Evolutionary conservation across 2,797 vertebrate species (phyloP), one percentile per base, ranked within the genome.

Genomic region (Scarus forsteni): DNA sequence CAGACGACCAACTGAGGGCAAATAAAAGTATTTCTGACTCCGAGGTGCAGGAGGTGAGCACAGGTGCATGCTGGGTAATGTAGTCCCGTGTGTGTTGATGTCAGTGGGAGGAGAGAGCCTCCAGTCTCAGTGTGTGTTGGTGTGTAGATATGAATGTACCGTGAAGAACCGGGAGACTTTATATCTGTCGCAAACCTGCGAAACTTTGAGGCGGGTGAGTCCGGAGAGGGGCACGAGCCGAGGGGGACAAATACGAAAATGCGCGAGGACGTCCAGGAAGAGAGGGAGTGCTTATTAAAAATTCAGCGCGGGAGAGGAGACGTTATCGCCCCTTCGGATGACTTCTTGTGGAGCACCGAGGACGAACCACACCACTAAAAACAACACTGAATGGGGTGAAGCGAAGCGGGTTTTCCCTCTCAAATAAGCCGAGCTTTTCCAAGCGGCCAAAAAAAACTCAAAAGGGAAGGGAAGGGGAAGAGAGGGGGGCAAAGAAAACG

Each of bases 401-500:
- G 35, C 52, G 35, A 66, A 53, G 81, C 73, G 81, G 76, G 63
- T 9, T 77, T 75, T 50, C 46, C 40, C 11, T 53, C 18, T 34
- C 0, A 36, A 63, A 54, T 27, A 27, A 27, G 69, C 50, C 65
- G 65, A 88, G 74, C 46, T 1, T 83, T 79, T 80, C 40, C 59
- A 67, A 87, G 78, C 84, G 79, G 55, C 68, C 72, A 62, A 75
- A 84, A 75, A 84, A 50, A 11, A 27, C 27, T 40, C 34, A 58
- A 44, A 44, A 66, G 70, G 84, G 79, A 74, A 36, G 52, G 52
- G 49, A 50, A 80, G 78, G 81, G 73, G 79, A 73, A 84, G 75
- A 65, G 79, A 86, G 88, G 90, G 87, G 91, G 81, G 84, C 72
- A 51, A 77, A 91, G 93, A 94, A 94, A 94, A 94, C 94, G 94